Base-by-base conservation (phyloP, 2,113 vertebrate genomes). In the Taurulus bubalis region DNA sequence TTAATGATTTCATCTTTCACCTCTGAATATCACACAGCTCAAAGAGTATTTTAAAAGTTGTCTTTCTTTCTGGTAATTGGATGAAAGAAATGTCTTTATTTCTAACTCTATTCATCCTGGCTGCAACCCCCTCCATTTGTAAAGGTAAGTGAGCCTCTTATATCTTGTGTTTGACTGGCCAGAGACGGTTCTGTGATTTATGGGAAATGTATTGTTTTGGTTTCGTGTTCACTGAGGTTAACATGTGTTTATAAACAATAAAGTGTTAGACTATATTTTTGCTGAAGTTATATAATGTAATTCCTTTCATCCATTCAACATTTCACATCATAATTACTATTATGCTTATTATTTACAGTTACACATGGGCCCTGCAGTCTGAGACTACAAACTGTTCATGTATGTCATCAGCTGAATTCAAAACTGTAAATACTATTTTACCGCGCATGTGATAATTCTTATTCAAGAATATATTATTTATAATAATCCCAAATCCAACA, bases 61-160 rank as follows among this genome's bases (percentile, higher is more conserved):
- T 55, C 4, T 0, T 28, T 55, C 1, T 73, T 10, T 1, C 8
- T 76, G 8, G 22, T 32, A 18, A 6, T n/a, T n/a, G 32, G 58
- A 42, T 40, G 2, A 49, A 72, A 66, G 16, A 36, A 4, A 93
- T 93, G 91, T 45, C 4, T 80, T 2, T 16, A 1, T n/a, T 75
- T 20, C 2, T 30, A 0, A 4, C 36, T 4, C 1, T 70, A 0
- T 36, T 58, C 8, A 24, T 82, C 6, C 12, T 91, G 55, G 6
- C 14, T 59, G 32, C 24, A 3, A 30, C 62, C 32, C 8, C 45
- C 10, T 71, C 63, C 12, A 2, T 64, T n/a, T 79, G 24, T 55
- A 53, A 80, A 73, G 89, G 91, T 91, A 77, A 89, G 85, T 42
- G 8, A 72, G n/a, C 0, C 1, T 75, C 24, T 63, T 59, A n/a